Evolutionary conservation across 2,888 invertebrate species (phyloP), one percentile per base, ranked within the genome.

Genomic region (Lepetodrilus schrolli): DNA sequence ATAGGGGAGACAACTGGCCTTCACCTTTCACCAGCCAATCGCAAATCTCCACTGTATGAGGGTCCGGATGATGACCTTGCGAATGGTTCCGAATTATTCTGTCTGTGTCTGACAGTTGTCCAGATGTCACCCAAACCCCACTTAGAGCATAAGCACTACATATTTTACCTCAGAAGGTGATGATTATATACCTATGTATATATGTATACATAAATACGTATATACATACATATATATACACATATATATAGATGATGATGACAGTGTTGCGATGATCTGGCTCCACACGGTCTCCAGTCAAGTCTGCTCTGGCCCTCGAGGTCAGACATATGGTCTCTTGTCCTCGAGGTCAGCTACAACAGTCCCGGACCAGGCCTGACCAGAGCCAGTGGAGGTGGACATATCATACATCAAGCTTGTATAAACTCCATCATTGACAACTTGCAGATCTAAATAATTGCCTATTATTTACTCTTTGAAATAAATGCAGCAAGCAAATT

Each of bases 401-500:
- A n/a, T n/a, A n/a, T 43, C 58, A 30, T 3, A 17, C 58, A 58
- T 58, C 58, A 58, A 30, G 58, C 58, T 58, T 58, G 58, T 58
- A 58, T 34, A 58, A 58, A 58, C 34, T 58, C 58, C 58, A 58
- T 58, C 58, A 30, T 30, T 30, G 58, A 58, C 58, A 58, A 30
- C 30, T 58, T 70, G 70, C 70, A 70, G 70, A 70, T 70, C 50
- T 70, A 23, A 70, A 49, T 50, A 70, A 70, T 70, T 70, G 50
- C 50, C 70, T 37, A 49, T 70, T 70, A 70, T 70, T 50, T 70
- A 70, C 70, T 70, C 70, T 70, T 70, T 70, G 50, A 70, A 70
- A 70, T 70, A 70, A 70, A 70, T 70, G 70, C 70, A 70, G 49
- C 50, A 70, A 49, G 70, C 70, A 70, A 70, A 70, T 50, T 70